Conservation (phyloP, 2,888 invertebrate species). For the Sepioteuthis lessoniana region DNA sequence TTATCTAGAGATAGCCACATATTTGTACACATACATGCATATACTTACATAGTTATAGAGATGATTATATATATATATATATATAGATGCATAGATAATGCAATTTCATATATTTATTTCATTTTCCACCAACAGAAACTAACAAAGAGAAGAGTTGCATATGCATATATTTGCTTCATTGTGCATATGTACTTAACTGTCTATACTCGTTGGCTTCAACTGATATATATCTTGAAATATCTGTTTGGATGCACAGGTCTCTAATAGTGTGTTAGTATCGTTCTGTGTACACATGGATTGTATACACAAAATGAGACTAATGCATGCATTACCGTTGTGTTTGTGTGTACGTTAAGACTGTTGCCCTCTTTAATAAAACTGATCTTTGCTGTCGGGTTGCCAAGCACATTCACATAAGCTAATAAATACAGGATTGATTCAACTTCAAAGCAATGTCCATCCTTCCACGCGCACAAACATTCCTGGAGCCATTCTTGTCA, state of each 20-base stretch:
- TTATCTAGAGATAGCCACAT: too few species aligned
- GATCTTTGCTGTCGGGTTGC: background rate
- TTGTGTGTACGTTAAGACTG: background rate
- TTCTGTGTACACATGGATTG: background rate
- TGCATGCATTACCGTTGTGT: background rate
- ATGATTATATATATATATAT: background rate
- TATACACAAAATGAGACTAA: background rate
- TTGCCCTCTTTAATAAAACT: constrained; percentile 33
- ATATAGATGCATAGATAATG: background rate
- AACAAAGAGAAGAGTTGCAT: background rate
- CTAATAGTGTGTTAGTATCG: background rate
- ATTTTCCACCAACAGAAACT: background rate
- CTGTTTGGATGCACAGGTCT: background rate
- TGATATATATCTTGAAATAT: background rate
- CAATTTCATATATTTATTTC: background rate
- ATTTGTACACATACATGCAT: background rate
- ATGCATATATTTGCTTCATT: background rate
- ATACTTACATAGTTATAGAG: too few species aligned
- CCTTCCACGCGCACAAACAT: background rate
- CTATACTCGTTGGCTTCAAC: background rate
- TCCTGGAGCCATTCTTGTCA: constrained; percentile 23
- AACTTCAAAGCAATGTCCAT: background rate
- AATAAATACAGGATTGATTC: constrained; percentile 13
- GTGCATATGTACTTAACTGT: background rate
- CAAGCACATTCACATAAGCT: constrained; percentile 4